Evolutionary conservation across 2,888 invertebrate species (phyloP).

Genomic region (Nasonia oneida): DNA sequence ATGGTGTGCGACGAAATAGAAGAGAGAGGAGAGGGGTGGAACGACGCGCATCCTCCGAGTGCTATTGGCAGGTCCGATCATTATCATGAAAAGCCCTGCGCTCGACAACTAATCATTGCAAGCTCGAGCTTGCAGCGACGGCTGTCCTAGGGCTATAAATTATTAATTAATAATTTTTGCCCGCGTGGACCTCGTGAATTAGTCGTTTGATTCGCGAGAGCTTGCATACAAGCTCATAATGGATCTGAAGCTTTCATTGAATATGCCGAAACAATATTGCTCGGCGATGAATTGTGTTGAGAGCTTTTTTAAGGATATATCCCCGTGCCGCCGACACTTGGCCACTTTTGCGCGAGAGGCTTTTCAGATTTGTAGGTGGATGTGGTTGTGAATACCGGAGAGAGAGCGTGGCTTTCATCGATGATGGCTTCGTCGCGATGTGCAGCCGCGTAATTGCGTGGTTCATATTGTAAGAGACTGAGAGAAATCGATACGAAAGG

Average conservation of each 20-base stretch:
- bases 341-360: background rate
- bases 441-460: background rate
- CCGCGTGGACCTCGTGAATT: constrained; percentile 44
- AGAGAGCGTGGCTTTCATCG: background rate
- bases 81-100: constrained; percentile 58
- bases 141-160: constrained; percentile 43
- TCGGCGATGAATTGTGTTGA: constrained; percentile 19
- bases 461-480: background rate
- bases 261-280: constrained; percentile 50
- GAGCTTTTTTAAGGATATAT: constrained; percentile 4
- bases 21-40: background rate
- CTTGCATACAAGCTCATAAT: constrained; percentile 26
- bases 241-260: constrained; percentile 33
- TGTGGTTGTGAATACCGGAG: background rate
- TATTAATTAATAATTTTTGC: constrained; percentile 60
- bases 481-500: background rate
- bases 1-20: background rate
- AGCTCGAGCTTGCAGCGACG: background rate
- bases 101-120: constrained; percentile 59
- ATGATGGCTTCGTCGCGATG: background rate
- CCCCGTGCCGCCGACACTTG: background rate
- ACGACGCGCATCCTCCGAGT: constrained; percentile 46
- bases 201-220: constrained; percentile 32
- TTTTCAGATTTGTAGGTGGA: background rate
- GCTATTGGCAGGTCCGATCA: constrained; percentile 60